phyloP scores from a whole-genome alignment of 2,113 vertebrate genomes.

The Nyctereutes procyonoides region DNA sequence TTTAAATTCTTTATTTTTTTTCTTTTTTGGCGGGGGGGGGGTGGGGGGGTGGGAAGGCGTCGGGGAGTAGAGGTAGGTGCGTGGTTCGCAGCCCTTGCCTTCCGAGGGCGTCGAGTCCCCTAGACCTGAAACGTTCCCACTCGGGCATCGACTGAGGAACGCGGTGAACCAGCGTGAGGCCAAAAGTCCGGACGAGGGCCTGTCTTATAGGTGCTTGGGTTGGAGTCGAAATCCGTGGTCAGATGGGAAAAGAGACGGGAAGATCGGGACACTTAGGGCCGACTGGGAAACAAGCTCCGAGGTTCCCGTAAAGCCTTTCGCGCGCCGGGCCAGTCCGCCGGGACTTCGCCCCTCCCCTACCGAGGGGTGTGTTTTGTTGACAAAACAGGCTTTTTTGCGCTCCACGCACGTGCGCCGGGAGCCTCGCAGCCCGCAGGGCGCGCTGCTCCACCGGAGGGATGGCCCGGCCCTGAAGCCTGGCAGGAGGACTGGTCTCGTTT shows the following conservation, averaged over 20 bases:
- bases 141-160: neutral
- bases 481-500: neutral
- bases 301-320: neutral
- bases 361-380: neutral
- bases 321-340: neutral
- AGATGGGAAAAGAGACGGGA: neutral
- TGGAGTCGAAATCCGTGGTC: neutral
- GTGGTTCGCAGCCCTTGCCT: neutral
- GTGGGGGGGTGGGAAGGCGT: rapidly evolving
- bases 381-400: rapidly evolving
- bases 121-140: neutral
- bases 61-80: no score
- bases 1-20: neutral
- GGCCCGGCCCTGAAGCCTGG: neutral
- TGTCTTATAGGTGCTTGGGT: neutral
- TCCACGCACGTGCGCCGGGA: no score
- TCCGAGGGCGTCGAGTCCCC: neutral
- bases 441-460: neutral
- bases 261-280: neutral
- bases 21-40: no score
- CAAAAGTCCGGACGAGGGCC: neutral
- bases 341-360: neutral
- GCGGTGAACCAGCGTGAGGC: neutral
- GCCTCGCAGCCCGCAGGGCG: conserved; percentile 5
- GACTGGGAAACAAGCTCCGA: neutral